phyloP scores from a whole-genome alignment of 2,113 vertebrate genomes.

The Pterocles gutturalis region DNA sequence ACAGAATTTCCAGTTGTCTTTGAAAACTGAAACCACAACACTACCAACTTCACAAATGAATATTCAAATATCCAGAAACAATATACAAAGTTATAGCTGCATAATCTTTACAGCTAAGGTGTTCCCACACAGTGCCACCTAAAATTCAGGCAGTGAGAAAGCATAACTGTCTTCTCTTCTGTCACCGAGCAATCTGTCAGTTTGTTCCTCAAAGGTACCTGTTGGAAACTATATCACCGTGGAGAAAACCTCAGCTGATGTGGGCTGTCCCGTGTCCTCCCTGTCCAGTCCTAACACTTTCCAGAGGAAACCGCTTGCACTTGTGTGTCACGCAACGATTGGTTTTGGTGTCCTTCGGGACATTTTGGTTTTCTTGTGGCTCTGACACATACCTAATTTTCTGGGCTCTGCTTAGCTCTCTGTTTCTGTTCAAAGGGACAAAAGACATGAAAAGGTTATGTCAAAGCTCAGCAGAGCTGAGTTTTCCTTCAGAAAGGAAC shows the following conservation, averaged over 20 bases:
- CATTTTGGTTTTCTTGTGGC: neutral
- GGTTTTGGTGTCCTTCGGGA: neutral
- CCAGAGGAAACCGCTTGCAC: neutral
- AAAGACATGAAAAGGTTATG: neutral
- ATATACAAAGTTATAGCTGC: neutral
- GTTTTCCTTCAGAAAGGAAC: neutral
- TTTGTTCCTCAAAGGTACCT: neutral
- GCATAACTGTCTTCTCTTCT: neutral
- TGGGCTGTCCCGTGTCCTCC: rapidly evolving
- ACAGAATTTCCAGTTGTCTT: neutral
- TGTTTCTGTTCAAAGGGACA: neutral
- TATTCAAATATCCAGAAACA: conserved; percentile 7
- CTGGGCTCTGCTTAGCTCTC: neutral
- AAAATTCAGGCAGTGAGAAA: neutral
- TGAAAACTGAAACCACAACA: neutral
- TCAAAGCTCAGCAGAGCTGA: neutral
- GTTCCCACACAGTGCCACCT: neutral
- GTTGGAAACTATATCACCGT: neutral
- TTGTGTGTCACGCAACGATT: neutral
- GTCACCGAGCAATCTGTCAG: neutral
- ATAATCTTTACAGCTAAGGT: neutral
- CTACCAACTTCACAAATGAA: neutral
- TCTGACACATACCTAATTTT: neutral
- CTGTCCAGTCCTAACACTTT: neutral
- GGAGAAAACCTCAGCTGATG: neutral